Evolutionary conservation across 2,888 invertebrate genomes (phyloP).

Genomic region (Hedya salicella): DNA sequence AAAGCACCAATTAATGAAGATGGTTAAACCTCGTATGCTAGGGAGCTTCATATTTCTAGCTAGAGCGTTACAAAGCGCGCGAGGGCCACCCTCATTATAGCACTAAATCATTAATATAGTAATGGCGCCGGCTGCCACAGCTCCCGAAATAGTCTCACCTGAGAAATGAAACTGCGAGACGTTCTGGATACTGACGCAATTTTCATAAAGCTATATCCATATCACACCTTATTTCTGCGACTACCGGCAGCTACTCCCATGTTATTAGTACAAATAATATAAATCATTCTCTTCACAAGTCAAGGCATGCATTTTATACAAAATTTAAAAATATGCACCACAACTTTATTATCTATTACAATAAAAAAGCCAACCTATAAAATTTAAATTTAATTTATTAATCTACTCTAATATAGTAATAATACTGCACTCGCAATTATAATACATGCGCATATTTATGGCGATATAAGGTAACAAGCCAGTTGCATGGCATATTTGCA

Average conservation of each 20-base stretch:
- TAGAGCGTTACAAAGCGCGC: slow-evolving; percentile 20
- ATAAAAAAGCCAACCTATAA: slow-evolving; percentile 61
- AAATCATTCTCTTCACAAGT: slow-evolving; percentile 17
- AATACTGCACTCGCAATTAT: slow-evolving; percentile 74
- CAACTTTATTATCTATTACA: slow-evolving; percentile 39
- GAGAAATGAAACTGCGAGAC: slow-evolving; percentile 45
- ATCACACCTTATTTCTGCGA: slow-evolving; percentile 50
- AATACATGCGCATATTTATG: slow-evolving; percentile 63
- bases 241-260: slow-evolving; percentile 38
- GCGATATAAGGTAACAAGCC: slow-evolving; percentile 47
- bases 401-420: slow-evolving; percentile 60
- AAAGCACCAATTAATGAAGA: slow-evolving; percentile 24
- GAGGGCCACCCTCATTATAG: slow-evolving; percentile 28
- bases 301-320: slow-evolving; percentile 30
- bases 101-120: slow-evolving; percentile 44
- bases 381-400: slow-evolving; percentile 42
- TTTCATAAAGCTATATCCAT: slow-evolving; percentile 51
- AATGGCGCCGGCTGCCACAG: slow-evolving; percentile 40
- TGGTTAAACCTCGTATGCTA: slow-evolving; percentile 6
- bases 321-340: slow-evolving; percentile 52
- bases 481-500: slow-evolving; percentile 55
- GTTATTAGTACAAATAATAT: slow-evolving; percentile 27
- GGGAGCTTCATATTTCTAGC: not conserved
- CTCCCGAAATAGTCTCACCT: slow-evolving; percentile 51
- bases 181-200: slow-evolving; percentile 49